phyloP scores from a whole-genome alignment of 2,113 vertebrate genomes.

The western clawed frog (Xenopus tropicalis) region UCB_Xtro_10.0 CM004443.2:98940501-98941000 shows the following conservation, averaged over 20 bases:
- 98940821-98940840: slow-evolving; percentile 65
- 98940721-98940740: slow-evolving; percentile 63
- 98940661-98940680: slow-evolving; percentile 64
- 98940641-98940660: slow-evolving; percentile 61
- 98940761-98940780: slow-evolving; percentile 71
- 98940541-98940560: slow-evolving; percentile 54
- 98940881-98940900: too few species aligned
- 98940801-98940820: slow-evolving; percentile 70
- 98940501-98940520: slow-evolving; percentile 75
- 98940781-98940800: slow-evolving; percentile 59
- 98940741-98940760: slow-evolving; percentile 74
- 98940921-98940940: too few species aligned
- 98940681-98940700: slow-evolving; percentile 50
- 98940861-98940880: too few species aligned
- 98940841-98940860: neutral
- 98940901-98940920: too few species aligned
- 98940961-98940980: too few species aligned
- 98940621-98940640: too few species aligned
- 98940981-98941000: too few species aligned
- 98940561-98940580: too few species aligned
- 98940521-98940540: slow-evolving; percentile 74
- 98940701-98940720: slow-evolving; percentile 76
- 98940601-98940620: too few species aligned
- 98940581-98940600: too few species aligned
- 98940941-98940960: too few species aligned